Evolutionary conservation across 1,140 invertebrate species (phyloP), one percentile per base, ranked within the genome.

Genomic region (Heliconius melpomene): DNA sequence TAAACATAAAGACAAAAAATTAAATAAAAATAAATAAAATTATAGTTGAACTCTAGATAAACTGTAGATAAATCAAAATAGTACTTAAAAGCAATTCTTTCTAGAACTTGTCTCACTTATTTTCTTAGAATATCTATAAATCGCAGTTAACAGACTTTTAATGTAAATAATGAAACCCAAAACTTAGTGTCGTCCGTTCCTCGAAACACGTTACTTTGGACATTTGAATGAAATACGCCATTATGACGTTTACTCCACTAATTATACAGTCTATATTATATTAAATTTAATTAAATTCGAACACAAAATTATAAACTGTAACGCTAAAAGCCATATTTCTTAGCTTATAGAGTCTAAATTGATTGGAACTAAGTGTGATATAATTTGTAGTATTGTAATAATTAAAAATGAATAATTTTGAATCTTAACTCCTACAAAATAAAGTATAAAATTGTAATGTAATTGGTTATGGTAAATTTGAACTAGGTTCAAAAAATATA

Each of bases 401-500:
- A 26, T 29, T 8, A 26, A 29, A 29, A 16, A 66, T 66, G 13
- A 29, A 2, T 13, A 29, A 66, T 16, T 26, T 16, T 66, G 11
- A 66, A 66, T 23, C 26, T 16, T 66, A 29, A 13, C 0, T 2
- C 0, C 3, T 66, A 29, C 3, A 29, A 29, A 26, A 66, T 29
- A 66, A 29, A 29, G 26, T 66, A 23, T 13, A 66, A 29, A 26
- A 66, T 66, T 8, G 26, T 29, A 13, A 66, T 11, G 26, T 29
- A 16, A 66, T 66, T 29, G 23, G 9, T 66, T 66, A 16, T 66
- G 26, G 60, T 66, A 66, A 66, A 66, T 29, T 66, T 66, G 23
- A 66, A 66, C 60, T 29, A 66, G 74, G 76, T 77, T 77, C 79
- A 84, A 75, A 75, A 46, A 79, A 79, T 79, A 81, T 83, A 84